These are phyloP conservation scores for Drosophila ohnishii DNA, from an alignment of 1,140 invertebrate species.

Conservation along the genomic window DNA sequence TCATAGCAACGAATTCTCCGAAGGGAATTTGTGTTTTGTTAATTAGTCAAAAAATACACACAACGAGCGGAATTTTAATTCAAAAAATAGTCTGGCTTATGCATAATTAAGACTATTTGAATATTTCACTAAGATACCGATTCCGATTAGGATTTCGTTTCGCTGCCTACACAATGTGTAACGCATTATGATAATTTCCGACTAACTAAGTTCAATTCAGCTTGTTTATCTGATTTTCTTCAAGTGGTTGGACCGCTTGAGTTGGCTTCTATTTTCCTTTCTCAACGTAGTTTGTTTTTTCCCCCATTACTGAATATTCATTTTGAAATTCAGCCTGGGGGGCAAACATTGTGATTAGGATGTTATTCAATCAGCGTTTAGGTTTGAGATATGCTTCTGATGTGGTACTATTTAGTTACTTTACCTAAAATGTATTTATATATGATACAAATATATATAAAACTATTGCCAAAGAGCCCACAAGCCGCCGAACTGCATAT, in stretches of 20 bases:
- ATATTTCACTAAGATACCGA: constrained; percentile 8
- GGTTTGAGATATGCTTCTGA: background rate
- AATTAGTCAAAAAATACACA: constrained; percentile 19
- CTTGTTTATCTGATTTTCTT: constrained; percentile 69
- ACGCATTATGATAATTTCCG: constrained; percentile 31
- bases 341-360: constrained; percentile 9
- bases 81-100: constrained; percentile 1
- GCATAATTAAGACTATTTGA: constrained; percentile 13
- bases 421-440: background rate
- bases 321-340: constrained; percentile 26
- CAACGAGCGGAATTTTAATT: constrained; percentile 12
- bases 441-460: too few relatives aligned
- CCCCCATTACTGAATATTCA: constrained; percentile 56
- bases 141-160: constrained; percentile 17
- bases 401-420: background rate
- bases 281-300: background rate
- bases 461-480: background rate
- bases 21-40: constrained; percentile 13
- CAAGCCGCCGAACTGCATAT: constrained; percentile 37
- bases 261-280: constrained; percentile 11
- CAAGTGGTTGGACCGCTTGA: constrained; percentile 48
- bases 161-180: constrained; percentile 68
- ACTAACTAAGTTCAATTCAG: constrained; percentile 31
- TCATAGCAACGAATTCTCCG: background rate
- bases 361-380: constrained; percentile 48